Evolutionary conservation across 2,797 vertebrate species (phyloP), one percentile per base, ranked within the genome.

Genomic region (Hafferia zeledoni): DNA sequence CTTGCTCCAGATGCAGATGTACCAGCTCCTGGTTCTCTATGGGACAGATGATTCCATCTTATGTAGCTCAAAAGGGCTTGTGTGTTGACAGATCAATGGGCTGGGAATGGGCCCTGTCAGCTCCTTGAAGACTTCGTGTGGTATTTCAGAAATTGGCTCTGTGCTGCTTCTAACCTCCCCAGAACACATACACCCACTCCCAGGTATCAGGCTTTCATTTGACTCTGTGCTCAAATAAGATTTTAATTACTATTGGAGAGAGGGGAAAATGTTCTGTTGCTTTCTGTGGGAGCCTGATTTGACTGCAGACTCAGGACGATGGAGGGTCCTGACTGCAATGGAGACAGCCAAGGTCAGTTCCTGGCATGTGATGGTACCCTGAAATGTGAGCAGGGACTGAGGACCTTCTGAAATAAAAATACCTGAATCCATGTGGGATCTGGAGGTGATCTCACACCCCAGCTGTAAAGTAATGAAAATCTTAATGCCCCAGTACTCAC

Each of bases 51-150:
- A 8, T 61, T 56, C 43, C 33, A 72, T 17, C 55, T 27, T 28
- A 52, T 28, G 25, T 53, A 44, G 37, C 68, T 64, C 75, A 25
- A 15, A 91, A 46, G 19, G 8, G 31, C 12, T 33, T 46, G 35
- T 52, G n/a, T 59, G 20, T 33, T 71, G 72, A 23, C 28, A 76
- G 81, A 30, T 18, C 5, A 3, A 47, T 35, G 69, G n/a, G 56
- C 61, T 64, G 25, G 44, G 61, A 17, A 68, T 1, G 1, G 75
- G 30, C 23, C 1, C 0, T 5, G 2, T 31, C 8, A 2, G 25
- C 31, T 80, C 22, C 64, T 87, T 59, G 30, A 76, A 76, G 50
- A 31, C 5, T 28, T 74, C 3, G 10, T 80, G 65, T 3, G 1
- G 37, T 60, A 43, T 56, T 87, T 87, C 44, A 80, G 56, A 80